Evolutionary conservation across 2,797 vertebrate genomes (phyloP), one percentile per base, ranked within the genome.

Genomic region (Arrhamphus sclerolepis): DNA sequence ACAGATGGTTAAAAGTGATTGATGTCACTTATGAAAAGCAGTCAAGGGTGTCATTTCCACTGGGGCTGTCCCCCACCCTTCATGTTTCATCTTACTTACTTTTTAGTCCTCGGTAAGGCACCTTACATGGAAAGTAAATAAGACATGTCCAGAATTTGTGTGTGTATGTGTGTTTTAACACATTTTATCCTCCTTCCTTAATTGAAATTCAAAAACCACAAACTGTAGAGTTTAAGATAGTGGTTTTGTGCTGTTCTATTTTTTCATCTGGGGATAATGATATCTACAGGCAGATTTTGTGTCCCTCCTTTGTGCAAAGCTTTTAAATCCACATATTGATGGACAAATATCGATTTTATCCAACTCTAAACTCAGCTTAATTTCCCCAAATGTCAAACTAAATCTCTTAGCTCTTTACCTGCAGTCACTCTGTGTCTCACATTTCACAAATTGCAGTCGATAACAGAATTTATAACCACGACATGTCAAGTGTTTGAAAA

Each of bases 341-440:
- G 3, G 19, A 22, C 2, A 3, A 8, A 43, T 19, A 49, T 62
- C 13, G 29, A 53, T 43, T 29, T 28, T 5, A 41, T 52, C n/a
- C 6, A 41, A 50, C 46, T 42, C 3, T 48, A 21, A 54, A 6
- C 8, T 46, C 19, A 17, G 13, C 14, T n/a, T 29, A 29, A 54
- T 54, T 42, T 18, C 39, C 22, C 39, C 13, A 54, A 54, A 41
- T 54, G 52, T 42, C 52, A 54, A 42, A 42, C 21, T 1, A 28
- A 42, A 26, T 54, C 17, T 20, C 49, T 21, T 22, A 38, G 34
- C 13, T 28, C 1, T 51, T 17, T 17, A 11, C 42, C 24, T 21
- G 46, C 16, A 7, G 10, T 28, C 44, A 11, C 2, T 2, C 3
- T 13, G 13, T 14, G 34, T 38, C 13, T 38, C 34, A 38, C 34